A percentile compares a stretch with the other conserved stretches of the same genome.
phyloP scores from a whole-genome alignment of 2,888 invertebrate species.

The Cinara cedri region DNA sequence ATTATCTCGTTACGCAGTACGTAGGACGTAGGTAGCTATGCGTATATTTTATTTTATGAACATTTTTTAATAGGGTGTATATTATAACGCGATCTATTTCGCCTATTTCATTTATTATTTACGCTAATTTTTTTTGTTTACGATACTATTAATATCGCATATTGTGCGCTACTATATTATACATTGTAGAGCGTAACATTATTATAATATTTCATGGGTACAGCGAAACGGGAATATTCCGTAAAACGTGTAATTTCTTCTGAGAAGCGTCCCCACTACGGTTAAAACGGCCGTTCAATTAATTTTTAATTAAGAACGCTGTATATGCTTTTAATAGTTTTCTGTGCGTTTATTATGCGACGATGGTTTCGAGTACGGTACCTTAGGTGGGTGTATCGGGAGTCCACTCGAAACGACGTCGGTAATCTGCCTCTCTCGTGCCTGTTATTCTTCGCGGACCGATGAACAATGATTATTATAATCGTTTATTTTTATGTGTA shows the following conservation, averaged over 20 bases:
- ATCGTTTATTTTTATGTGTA: slow-evolving; percentile 23
- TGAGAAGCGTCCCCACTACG: too few relatives aligned
- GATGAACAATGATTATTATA: slow-evolving; percentile 52
- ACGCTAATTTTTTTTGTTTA: too few relatives aligned
- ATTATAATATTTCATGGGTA: slow-evolving; percentile 10
- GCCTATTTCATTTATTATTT: too few relatives aligned
- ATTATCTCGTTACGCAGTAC: too few relatives aligned
- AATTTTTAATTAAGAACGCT: slow-evolving; percentile 43
- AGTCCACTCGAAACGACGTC: slow-evolving; percentile 30
- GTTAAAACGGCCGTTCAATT: not conserved
- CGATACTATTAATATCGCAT: too few relatives aligned
- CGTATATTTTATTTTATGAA: too few relatives aligned
- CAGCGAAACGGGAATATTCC: not conserved
- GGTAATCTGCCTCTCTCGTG: not conserved
- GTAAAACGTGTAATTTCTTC: too few relatives aligned
- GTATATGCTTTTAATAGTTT: slow-evolving; percentile 5
- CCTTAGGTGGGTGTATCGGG: not conserved
- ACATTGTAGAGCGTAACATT: not conserved
- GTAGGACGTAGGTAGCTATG: too few relatives aligned
- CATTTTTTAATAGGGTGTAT: too few relatives aligned
- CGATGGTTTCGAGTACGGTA: slow-evolving; percentile 21
- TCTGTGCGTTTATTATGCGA: not conserved
- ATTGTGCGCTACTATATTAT: not conserved
- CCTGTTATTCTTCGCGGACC: slow-evolving; percentile 33
- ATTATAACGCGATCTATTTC: too few relatives aligned